Percentiles rank a stretch among this genome's conserved stretches.
phyloP scores from a whole-genome alignment of 1,140 invertebrate species.

The Steinernema feltiae region DNA sequence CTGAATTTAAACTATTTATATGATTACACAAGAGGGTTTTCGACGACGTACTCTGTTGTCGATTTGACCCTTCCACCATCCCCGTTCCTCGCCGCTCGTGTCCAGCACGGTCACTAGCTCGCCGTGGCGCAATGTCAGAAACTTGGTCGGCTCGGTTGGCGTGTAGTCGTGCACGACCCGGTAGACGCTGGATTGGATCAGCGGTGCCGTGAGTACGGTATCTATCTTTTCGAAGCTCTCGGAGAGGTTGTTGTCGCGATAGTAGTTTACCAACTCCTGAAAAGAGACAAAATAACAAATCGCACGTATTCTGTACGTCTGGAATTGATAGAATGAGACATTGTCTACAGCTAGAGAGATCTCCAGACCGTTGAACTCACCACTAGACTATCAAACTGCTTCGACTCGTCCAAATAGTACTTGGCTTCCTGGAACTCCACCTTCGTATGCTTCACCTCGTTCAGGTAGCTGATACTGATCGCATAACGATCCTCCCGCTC shows the following conservation, averaged over 20 bases:
- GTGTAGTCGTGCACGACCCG: slow-evolving; percentile 33
- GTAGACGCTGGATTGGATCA: slow-evolving; percentile 31
- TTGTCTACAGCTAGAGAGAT: too few species aligned
- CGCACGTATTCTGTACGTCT: too few species aligned
- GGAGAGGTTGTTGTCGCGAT: slow-evolving; percentile 29
- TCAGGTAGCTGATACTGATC: slow-evolving; percentile 39
- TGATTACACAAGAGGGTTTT: background rate
- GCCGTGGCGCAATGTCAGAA: slow-evolving; percentile 25
- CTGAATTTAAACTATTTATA: background rate
- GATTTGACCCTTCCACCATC: slow-evolving; percentile 42
- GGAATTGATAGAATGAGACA: too few species aligned
- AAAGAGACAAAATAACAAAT: too few species aligned
- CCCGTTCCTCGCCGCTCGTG: slow-evolving; percentile 38
- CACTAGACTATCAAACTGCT: slow-evolving; percentile 28
- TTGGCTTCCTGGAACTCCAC: slow-evolving; percentile 27
- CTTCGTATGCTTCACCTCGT: slow-evolving; percentile 36
- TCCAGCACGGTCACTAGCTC: slow-evolving; percentile 32
- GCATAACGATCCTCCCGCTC: slow-evolving; percentile 25
- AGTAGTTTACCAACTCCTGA: slow-evolving; percentile 39
- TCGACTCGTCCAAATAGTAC: slow-evolving; percentile 32
- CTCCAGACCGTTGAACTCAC: slow-evolving; percentile 18
- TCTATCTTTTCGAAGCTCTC: slow-evolving; percentile 33
- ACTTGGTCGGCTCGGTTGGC: slow-evolving; percentile 24
- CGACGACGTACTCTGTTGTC: slow-evolving; percentile 29
- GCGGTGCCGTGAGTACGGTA: slow-evolving; percentile 28